Percentiles rank a stretch among this genome's conserved stretches.
phyloP scores from a whole-genome alignment of 2,113 vertebrate species.

The Raja brachyura region DNA sequence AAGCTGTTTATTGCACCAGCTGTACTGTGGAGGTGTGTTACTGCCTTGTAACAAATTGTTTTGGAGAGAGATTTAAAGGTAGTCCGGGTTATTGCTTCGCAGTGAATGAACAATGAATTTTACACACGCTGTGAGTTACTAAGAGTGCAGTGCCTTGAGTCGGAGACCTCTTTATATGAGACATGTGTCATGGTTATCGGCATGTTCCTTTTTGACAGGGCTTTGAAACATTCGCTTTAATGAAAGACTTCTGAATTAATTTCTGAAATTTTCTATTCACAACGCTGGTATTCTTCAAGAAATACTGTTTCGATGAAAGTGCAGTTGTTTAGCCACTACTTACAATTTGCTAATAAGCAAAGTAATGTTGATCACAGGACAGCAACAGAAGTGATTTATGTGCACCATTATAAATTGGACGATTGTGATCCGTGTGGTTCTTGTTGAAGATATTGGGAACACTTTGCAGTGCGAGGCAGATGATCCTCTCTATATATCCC shows the following conservation, averaged over 20 bases:
- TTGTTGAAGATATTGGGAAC: background rate
- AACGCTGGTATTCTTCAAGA: background rate
- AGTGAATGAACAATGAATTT: background rate
- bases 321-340: background rate
- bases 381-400: background rate
- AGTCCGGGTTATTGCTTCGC: background rate
- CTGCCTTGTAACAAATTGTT: background rate
- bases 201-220: background rate
- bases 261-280: background rate
- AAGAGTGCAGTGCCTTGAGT: background rate
- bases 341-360: background rate
- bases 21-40: background rate
- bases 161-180: background rate
- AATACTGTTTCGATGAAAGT: background rate
- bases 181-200: background rate
- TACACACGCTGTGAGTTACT: background rate
- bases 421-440: background rate
- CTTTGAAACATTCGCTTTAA: background rate
- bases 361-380: background rate
- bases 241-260: background rate
- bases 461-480: background rate
- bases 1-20: background rate
- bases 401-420: background rate
- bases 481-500: background rate
- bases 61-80: background rate